These are phyloP conservation scores for Vimba vimba DNA, from an alignment of 2,113 vertebrate genomes.

Conservation along the genomic window DNA sequence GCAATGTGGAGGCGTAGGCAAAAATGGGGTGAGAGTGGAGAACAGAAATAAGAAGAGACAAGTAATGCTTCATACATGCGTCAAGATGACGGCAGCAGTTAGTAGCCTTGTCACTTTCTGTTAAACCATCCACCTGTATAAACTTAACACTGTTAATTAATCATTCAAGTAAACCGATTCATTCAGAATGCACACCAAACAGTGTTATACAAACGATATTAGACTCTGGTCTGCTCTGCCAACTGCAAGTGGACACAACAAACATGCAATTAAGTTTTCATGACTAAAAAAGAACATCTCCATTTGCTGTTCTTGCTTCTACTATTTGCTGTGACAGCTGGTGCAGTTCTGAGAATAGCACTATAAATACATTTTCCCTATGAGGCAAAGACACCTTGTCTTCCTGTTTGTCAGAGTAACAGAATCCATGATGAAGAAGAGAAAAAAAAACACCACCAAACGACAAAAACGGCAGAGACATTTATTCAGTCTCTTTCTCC, in stretches of 20 bases:
- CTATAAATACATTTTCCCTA: constrained; percentile 67
- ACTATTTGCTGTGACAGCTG: constrained; percentile 29
- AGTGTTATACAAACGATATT: neutral
- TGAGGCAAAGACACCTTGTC: constrained; percentile 58
- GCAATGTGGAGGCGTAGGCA: neutral
- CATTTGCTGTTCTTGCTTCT: constrained; percentile 29
- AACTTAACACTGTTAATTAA: constrained; percentile 12
- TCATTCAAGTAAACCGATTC: neutral
- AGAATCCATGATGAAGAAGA: constrained; percentile 41
- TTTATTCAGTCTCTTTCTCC: constrained; percentile 39
- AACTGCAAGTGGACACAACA: neutral
- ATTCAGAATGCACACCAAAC: neutral
- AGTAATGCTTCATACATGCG: neutral
- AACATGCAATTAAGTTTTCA: constrained; percentile 46
- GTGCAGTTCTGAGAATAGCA: constrained; percentile 58
- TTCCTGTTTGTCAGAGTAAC: constrained; percentile 62
- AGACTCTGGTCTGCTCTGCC: neutral
- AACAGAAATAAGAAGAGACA: constrained; percentile 21
- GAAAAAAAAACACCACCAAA: constrained; percentile 44
- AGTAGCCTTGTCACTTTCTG: constrained; percentile 29
- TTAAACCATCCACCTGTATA: constrained; percentile 40
- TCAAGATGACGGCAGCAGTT: constrained; percentile 21
- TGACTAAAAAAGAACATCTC: constrained; percentile 26
- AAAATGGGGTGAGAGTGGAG: neutral
- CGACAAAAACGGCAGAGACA: constrained; percentile 54